Percentiles rank a stretch among this genome's conserved stretches.
These are phyloP conservation scores for Dendrocincla tyrannina DNA, from an alignment of 2,797 vertebrate species.

Conservation along the genomic window DNA sequence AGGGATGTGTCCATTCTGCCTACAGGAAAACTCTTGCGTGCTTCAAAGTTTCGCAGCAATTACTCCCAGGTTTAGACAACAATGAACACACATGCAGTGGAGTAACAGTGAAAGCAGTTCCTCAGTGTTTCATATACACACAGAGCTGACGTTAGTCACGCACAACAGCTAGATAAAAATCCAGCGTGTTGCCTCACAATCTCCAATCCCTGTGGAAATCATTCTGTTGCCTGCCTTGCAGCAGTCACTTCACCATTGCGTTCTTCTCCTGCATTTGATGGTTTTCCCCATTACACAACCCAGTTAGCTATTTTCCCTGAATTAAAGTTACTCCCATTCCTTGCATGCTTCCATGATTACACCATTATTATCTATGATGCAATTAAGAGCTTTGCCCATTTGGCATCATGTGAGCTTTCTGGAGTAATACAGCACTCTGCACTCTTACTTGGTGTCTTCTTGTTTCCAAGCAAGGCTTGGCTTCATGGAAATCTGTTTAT, in stretches of 20 bases:
- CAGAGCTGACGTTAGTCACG: neutral
- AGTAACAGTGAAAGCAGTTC: constrained; percentile 8
- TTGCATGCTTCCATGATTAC: constrained; percentile 45
- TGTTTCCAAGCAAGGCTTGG: neutral
- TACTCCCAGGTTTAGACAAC: constrained; percentile 5
- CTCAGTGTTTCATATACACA: neutral
- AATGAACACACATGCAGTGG: neutral
- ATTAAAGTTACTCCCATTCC: constrained; percentile 49
- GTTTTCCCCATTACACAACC: constrained; percentile 39
- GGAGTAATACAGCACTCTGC: neutral
- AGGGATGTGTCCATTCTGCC: neutral
- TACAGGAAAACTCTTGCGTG: neutral
- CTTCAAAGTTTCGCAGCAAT: constrained; percentile 15
- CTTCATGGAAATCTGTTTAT: neutral
- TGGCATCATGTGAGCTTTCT: neutral
- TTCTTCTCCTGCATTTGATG: neutral
- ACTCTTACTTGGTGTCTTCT: neutral
- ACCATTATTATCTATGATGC: constrained; percentile 31
- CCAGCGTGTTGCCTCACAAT: neutral
- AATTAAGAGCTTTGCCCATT: constrained; percentile 32
- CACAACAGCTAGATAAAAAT: neutral
- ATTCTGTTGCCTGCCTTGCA: neutral
- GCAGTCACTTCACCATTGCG: neutral
- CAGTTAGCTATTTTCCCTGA: constrained; percentile 18
- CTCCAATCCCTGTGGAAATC: neutral